Evolutionary conservation across 2,113 vertebrate genomes (phyloP), one percentile per base, ranked within the genome.

Genomic region (Orientallactaga bullata): DNA sequence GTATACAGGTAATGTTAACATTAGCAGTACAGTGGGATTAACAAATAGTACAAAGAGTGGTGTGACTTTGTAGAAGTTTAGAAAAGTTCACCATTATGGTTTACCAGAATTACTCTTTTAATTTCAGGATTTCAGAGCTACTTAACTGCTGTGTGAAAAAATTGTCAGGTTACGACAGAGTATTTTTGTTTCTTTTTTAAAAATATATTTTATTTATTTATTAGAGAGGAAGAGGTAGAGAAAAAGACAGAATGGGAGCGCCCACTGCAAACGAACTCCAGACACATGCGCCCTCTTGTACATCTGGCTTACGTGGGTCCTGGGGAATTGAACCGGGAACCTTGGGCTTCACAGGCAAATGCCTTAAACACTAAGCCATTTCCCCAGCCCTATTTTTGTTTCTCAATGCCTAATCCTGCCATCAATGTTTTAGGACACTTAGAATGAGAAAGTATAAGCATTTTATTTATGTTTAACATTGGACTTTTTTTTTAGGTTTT

Each of bases 101-200:
- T 8, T 81, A 76, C 35, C 61, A 35, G 85, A 93, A 51, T 91
- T 24, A 30, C 81, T 83, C 11, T 83, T 76, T 86, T 69, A 39
- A 84, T 94, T 88, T 94, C 16, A 77, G 5, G 93, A 66, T 92
- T 90, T 85, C 63, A 60, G 15, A 93, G 32, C 90, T 89, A 77
- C 58, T 86, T 96, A 37, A 77, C 63, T 91, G 47, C 32, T 83
- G 63, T 76, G 24, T 72, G 37, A 81, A 58, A 90, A 66, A 88
- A 23, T 74, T 87, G 4, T 87, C 58, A 82, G 13, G 69, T 39
- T 73, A 91, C 15, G 60, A 39, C 28, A 85, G 68, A 35, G 21
- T 65, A 15, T 60, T 88, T 47, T 82, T 93, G 47, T 69, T 88
- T 32, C 3, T 61, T n/a, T n/a, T n/a, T n/a, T n/a, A n/a, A n/a